A percentile compares a stretch with the other conserved stretches of the same genome.
phyloP scores from a whole-genome alignment of 2,888 invertebrate species.

The Parasteatoda lunata region DNA sequence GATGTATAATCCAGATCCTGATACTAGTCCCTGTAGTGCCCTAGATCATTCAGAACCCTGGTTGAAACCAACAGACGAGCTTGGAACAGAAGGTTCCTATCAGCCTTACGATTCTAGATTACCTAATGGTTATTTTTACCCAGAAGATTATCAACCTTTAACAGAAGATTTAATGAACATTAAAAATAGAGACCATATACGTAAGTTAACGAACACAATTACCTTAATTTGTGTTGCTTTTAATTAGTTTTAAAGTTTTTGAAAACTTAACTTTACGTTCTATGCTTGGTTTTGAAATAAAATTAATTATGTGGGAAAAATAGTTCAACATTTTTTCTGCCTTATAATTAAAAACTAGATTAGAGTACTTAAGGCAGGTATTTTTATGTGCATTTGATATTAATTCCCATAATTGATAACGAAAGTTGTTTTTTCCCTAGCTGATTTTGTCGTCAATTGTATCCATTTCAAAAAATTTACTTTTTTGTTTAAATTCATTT shows the following conservation, averaged over 20 bases:
- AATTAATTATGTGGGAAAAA: neutral
- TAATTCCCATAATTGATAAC: too few species aligned
- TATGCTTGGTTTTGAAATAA: neutral
- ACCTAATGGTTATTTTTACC: constrained; percentile 71
- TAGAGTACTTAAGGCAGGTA: neutral
- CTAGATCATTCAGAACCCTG: constrained; percentile 63
- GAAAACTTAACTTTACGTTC: neutral
- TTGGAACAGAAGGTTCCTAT: constrained; percentile 85
- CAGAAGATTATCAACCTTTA: constrained; percentile 71
- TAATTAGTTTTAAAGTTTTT: neutral
- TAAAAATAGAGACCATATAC: constrained; percentile 71
- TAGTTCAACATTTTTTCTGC: neutral
- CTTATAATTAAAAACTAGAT: neutral
- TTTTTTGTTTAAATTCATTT: too few species aligned
- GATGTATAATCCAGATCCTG: constrained; percentile 59
- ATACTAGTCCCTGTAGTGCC: constrained; percentile 63
- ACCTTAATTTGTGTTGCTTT: neutral
- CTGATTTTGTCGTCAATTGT: too few species aligned
- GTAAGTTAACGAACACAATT: constrained; percentile 64
- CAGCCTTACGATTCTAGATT: constrained; percentile 70
- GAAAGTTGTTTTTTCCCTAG: too few species aligned
- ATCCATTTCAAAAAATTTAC: too few species aligned
- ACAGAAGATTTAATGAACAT: constrained; percentile 71
- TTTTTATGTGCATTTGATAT: too few species aligned
- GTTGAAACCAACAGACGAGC: constrained; percentile 60